Conservation (phyloP, 2,113 vertebrate genomes). For the Artemisiospiza belli region DNA sequence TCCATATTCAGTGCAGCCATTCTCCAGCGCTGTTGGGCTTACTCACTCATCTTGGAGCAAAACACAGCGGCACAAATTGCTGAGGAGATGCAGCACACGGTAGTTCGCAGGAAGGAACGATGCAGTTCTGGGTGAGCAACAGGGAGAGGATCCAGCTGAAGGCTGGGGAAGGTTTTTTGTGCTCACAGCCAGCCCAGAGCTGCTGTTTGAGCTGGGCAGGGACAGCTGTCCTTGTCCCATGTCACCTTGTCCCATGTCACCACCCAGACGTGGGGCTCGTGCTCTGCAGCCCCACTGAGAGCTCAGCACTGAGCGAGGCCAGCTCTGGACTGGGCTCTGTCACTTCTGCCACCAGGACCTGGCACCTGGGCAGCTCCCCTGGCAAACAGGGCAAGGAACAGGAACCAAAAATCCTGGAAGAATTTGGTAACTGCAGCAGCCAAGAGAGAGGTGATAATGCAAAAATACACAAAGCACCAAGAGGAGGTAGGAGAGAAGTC, state of each 20-base stretch:
- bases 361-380: background rate
- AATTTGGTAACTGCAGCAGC: background rate
- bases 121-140: background rate
- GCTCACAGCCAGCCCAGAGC: background rate
- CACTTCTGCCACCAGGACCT: background rate
- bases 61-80: background rate
- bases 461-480: background rate
- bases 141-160: background rate
- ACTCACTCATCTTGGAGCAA: background rate
- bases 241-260: rapidly evolving
- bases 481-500: background rate
- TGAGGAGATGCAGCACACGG: background rate
- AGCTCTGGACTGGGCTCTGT: rapidly evolving
- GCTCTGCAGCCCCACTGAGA: background rate
- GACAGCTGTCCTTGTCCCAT: rapidly evolving
- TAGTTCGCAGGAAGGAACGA: background rate
- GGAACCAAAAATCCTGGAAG: background rate
- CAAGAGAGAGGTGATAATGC: background rate
- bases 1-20: background rate
- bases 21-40: background rate
- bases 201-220: rapidly evolving
- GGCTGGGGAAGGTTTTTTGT: background rate
- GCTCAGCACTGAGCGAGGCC: background rate
- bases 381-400: background rate
- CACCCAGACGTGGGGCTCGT: rapidly evolving